Conservation (phyloP, 1,140 invertebrate genomes). For the Heliconius eleuchia region DNA sequence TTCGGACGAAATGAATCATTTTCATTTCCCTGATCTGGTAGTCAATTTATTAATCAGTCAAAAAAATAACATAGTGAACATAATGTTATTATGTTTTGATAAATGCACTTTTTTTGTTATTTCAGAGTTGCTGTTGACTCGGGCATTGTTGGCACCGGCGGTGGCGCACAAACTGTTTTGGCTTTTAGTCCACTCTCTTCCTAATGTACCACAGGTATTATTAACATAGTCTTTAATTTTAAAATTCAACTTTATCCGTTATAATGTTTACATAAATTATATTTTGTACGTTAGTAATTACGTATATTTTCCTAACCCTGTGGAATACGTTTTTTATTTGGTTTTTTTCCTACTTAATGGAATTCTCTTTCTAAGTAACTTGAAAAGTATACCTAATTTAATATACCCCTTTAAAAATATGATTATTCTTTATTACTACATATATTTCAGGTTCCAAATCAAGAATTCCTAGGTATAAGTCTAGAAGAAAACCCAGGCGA, state of each 20-base stretch:
- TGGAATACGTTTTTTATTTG: too few relatives aligned
- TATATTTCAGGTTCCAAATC: constrained; percentile 58
- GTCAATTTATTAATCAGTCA: too few relatives aligned
- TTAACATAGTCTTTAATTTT: not conserved
- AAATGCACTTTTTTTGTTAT: constrained; percentile 32
- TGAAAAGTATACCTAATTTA: too few relatives aligned
- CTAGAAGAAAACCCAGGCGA: constrained; percentile 63
- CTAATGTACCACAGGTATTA: constrained; percentile 71
- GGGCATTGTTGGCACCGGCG: constrained; percentile 91
- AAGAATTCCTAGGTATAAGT: constrained; percentile 74
- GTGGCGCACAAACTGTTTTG: constrained; percentile 98
- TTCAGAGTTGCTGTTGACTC: constrained; percentile 88
- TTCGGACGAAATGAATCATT: too few relatives aligned
- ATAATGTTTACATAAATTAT: not conserved
- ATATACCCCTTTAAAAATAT: not conserved
- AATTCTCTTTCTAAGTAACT: too few relatives aligned
- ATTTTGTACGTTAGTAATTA: not conserved
- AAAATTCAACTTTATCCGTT: not conserved
- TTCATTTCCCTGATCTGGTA: too few relatives aligned
- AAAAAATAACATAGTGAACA: not conserved
- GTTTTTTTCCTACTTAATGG: too few relatives aligned
- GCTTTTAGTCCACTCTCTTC: constrained; percentile 88
- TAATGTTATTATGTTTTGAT: not conserved
- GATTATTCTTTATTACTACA: not conserved
- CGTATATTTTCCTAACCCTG: not conserved